A percentile compares a stretch with the other conserved stretches of the same genome.
Conservation (phyloP, 2,888 invertebrate species). For the Agriopis marginaria region DNA sequence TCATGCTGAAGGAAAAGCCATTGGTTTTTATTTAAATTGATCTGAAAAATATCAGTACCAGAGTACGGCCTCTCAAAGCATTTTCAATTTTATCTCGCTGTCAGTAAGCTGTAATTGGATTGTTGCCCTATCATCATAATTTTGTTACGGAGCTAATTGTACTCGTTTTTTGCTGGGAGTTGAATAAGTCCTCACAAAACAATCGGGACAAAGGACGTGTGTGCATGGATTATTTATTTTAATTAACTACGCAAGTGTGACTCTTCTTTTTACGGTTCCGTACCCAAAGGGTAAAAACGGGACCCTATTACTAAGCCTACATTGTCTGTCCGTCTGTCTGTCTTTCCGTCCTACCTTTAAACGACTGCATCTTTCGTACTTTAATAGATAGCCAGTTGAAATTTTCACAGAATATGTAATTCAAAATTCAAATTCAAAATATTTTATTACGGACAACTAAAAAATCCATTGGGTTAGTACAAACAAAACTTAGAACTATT, state of each 20-base stretch:
- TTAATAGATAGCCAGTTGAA: too few species aligned
- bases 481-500: too few species aligned
- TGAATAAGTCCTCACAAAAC: slow-evolving; percentile 27
- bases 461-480: too few species aligned
- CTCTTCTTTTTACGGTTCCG: too few species aligned
- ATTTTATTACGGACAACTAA: too few species aligned
- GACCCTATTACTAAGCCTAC: too few species aligned
- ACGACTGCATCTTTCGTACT: too few species aligned
- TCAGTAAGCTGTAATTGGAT: slow-evolving; percentile 11
- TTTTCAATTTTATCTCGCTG: slow-evolving; percentile 4
- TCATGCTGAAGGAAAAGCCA: background rate
- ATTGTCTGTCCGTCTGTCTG: too few species aligned
- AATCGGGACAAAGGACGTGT: slow-evolving; percentile 23
- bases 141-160: slow-evolving; percentile 19
- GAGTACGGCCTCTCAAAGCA: background rate
- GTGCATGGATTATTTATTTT: slow-evolving; percentile 7
- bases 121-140: slow-evolving; percentile 3
- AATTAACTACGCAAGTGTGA: background rate
- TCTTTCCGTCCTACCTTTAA: too few species aligned
- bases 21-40: background rate
- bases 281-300: too few species aligned
- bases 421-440: too few species aligned
- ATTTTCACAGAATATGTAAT: too few species aligned
- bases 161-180: slow-evolving; percentile 28
- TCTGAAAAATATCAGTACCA: background rate